A percentile compares a stretch with the other conserved stretches of the same genome.
Conservation (phyloP, 64 coral and sea anemone genomes). For the Platygyra sinensis region DNA sequence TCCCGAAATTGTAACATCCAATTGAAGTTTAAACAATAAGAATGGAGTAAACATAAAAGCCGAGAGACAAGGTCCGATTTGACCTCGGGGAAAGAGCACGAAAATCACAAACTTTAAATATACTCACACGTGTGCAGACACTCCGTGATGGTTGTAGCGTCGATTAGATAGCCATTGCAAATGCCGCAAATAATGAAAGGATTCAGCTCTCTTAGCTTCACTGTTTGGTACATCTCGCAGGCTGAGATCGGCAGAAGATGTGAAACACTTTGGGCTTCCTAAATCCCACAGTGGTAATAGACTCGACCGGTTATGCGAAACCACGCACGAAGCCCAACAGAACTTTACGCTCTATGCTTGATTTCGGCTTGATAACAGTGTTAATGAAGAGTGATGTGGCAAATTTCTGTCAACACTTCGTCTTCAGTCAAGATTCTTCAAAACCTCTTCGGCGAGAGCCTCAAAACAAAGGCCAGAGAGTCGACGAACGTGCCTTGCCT, state of each 20-base stretch:
- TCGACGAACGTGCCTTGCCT: slow-evolving; percentile 5
- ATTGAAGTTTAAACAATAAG: background rate
- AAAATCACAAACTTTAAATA: background rate
- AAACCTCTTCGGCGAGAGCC: slow-evolving; percentile 13
- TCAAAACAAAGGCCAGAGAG: background rate
- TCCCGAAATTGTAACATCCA: background rate
- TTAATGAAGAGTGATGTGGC: slow-evolving; percentile 86
- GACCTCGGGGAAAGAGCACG: background rate
- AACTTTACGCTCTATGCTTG: background rate
- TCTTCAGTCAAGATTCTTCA: slow-evolving; percentile 36
- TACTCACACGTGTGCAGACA: slow-evolving; percentile 99
- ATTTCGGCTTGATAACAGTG: slow-evolving; percentile 41
- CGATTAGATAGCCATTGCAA: slow-evolving; percentile 96
- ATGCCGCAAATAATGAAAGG: slow-evolving; percentile 88
- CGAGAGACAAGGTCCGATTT: background rate
- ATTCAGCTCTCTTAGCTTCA: slow-evolving; percentile 81
- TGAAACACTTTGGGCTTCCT: background rate
- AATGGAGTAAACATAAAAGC: background rate
- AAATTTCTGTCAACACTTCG: slow-evolving; percentile 88
- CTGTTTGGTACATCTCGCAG: slow-evolving; percentile 73
- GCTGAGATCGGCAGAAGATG: background rate
- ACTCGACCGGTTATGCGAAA: slow-evolving; percentile 45
- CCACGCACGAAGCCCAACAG: background rate
- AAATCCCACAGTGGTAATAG: slow-evolving; percentile 13
- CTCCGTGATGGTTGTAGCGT: slow-evolving; percentile 93